Evolutionary conservation across 2,888 invertebrate genomes (phyloP), one percentile per base, ranked within the genome.

Genomic region (Tetragonisca angustula): DNA sequence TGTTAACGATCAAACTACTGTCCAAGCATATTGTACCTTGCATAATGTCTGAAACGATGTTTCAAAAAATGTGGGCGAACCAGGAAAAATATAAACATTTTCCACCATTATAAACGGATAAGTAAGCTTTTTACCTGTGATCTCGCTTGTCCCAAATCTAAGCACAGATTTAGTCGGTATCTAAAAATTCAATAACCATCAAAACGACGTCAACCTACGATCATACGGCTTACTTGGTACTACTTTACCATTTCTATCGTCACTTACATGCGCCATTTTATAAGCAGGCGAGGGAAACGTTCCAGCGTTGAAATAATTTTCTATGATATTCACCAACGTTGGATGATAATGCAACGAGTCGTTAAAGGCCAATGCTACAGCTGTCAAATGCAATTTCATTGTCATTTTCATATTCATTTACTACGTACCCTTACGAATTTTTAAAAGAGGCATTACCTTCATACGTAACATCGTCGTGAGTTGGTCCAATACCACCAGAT

Each of bases 381-480:
- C 95, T 95, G 87, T 2, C 49, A 56, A 73, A 52, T 61, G 59
- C 21, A 59, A 73, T 27, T 54, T n/a, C 17, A 17, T 64, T 32
- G 19, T 17, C 43, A 13, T 11, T 32, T 32, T 32, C 32, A 32
- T 32, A 4, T 32, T 17, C 6, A 13, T n/a, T 27, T 11, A 0
- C 24, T 68, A 27, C 13, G 11, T 49, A 19, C 36, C 2, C 19
- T 1, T 49, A 13, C 2, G 3, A 50, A 50, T 19, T 49, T 61
- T 52, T 43, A 76, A 75, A 52, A 24, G 0, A 2, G 9, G 11
- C 19, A 6, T 81, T 84, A 94, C 97, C 97, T 95, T 96, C 96
- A 94, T 96, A 97, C 1, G 97, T 97, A 89, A 97, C 95, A 93
- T 97, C 97, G 94, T 97, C 97, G 93, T 97, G 97, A 24, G 97